These are phyloP conservation scores for Drymodes brunneopygia DNA, from an alignment of 2,113 vertebrate species.

Conservation along the genomic window DNA sequence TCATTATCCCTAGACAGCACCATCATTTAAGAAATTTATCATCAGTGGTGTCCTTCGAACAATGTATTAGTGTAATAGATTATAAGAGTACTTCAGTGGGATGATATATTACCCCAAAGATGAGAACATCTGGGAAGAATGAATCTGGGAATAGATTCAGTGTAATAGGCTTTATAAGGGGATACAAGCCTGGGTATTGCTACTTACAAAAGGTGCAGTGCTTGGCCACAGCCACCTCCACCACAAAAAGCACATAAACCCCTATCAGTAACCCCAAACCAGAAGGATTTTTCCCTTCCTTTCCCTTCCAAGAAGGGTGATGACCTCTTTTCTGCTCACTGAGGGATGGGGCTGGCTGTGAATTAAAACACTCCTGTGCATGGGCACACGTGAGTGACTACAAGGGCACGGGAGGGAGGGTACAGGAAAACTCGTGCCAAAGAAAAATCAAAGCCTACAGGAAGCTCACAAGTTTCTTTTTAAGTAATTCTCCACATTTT, in stretches of 20 bases:
- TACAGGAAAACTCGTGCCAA: not conserved
- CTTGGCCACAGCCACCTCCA: not conserved
- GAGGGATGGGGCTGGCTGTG: not conserved
- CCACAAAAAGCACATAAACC: not conserved
- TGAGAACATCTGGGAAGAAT: conserved; percentile 68
- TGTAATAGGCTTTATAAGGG: conserved; percentile 40
- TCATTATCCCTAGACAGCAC: conserved; percentile 76
- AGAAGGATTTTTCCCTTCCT: not conserved
- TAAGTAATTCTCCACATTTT: not conserved
- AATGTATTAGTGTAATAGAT: conserved; percentile 74
- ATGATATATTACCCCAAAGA: conserved; percentile 70
- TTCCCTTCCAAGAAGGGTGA: not conserved
- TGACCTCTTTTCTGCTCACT: not conserved
- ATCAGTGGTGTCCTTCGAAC: conserved; percentile 71
- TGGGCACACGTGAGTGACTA: rapidly evolving
- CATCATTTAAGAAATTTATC: conserved; percentile 79
- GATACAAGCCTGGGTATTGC: not conserved
- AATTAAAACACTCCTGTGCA: rapidly evolving
- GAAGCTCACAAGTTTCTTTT: not conserved
- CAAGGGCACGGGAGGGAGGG: rapidly evolving
- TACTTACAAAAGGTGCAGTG: not conserved
- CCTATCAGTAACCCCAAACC: not conserved
- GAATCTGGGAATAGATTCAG: conserved; percentile 61
- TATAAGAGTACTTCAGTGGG: conserved; percentile 64
- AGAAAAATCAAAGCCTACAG: not conserved